Base-by-base conservation (phyloP, 2,888 invertebrate genomes). In the Adelognathus sp. region DNA sequence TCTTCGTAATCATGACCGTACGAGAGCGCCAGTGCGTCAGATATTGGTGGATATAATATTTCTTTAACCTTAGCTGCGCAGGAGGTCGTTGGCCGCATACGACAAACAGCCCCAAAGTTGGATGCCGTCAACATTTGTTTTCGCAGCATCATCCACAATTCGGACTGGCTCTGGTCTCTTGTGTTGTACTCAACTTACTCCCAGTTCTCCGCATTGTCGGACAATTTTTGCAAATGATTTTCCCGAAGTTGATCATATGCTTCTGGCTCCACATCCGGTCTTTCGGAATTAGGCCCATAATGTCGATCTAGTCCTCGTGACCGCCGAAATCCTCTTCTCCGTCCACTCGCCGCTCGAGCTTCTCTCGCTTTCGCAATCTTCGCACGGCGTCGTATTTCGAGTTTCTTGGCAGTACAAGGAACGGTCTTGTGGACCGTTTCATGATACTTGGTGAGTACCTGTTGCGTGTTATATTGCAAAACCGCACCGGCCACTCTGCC, bases 381-480 rank as follows among this genome's bases (percentile, higher is more conserved):
- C 4, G 2, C 27, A 16, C 58, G n/a, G 21, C 61, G 31, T 39
- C 36, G 16, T n/a, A 11, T 21, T 21, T 67, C 75, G 56, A 72
- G 64, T 52, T 31, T 67, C 5, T 14, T 39, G 1, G 56, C 61
- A 29, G 33, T 18, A 7, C 11, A 11, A 27, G 63, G 31, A 50
- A 58, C n/a, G 31, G 31, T 41, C 16, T 24, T 29, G 9, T 27
- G 11, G 7, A 46, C 33, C 36, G n/a, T 16, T 61, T 41, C 29
- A 29, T 61, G 31, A 9, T 67, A 18, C 21, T 54, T 66, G 0
- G 67, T 60, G 9, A 76, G 31, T n/a, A 69, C 69, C 9, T 41
- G 89, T 79, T 78, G 80, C 33, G 83, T 84, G 14, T 90, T 89
- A 72, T 85, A 88, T 11, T 85, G 84, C 11, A 90, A 70, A 6